Evolutionary conservation across 2,888 invertebrate species (phyloP), one percentile per base, ranked within the genome.

Genomic region (Mechanitis mazaeus): DNA sequence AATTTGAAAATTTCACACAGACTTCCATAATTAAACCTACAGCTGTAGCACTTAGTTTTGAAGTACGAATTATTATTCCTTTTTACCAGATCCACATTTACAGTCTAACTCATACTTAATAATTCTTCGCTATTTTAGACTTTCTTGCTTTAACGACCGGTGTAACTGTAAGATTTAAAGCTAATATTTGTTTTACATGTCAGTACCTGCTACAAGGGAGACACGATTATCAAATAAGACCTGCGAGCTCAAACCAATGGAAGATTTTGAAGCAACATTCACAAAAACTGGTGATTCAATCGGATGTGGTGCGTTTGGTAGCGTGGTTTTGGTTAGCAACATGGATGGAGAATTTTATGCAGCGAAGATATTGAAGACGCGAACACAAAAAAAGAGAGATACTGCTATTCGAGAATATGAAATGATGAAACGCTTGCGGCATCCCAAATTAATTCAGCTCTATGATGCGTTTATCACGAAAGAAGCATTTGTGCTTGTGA

Each of bases 351-450:
- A 92, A 57, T 91, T 92, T 67, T 93, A 94, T 72, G 97, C 97
- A 0, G 97, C 96, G 4, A 98, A 98, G 83, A 92, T 95, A 70
- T 92, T 97, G 12, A 93, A 94, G 72, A 95, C 94, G 67, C 92
- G 94, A 53, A 94, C 94, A 66, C 82, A 92, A 11, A 93, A 93
- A 68, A 95, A 95, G 79, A 92, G 93, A 63, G 93, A 94, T 65
- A 94, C 95, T 75, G 95, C 96, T 5, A 89, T 93, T 60, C 94
- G 95, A 65, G 97, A 98, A 86, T 95, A 97, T 60, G 93, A 94
- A 65, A 95, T 97, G 65, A 96, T 98, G 96, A 95, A 95, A 73
- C 87, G 92, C 33, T 85, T 98, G 59, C 87, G 93, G 63, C 98
- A 98, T 87, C 95, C 95, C 3, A 95, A 96, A 72, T 91, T 98